Evolutionary conservation across 2,888 invertebrate genomes (phyloP).

Genomic region (Phaedon cochleariae): DNA sequence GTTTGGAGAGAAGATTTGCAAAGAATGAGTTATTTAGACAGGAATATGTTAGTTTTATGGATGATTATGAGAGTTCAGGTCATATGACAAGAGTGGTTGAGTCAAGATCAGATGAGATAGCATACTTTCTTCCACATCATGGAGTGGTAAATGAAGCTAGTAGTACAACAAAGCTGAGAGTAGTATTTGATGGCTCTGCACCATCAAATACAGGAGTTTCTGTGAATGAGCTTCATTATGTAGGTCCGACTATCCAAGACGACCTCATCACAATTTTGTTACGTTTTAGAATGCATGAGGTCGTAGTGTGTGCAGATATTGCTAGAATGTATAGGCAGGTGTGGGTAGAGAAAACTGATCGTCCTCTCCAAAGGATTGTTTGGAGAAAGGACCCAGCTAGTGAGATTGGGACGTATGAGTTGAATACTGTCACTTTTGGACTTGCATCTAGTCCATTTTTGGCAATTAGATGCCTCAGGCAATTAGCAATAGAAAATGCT

Average conservation of each 20-base stretch:
- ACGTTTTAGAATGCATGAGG: slow-evolving; percentile 8
- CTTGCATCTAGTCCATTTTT: slow-evolving; percentile 19
- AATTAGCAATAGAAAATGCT: slow-evolving; percentile 13
- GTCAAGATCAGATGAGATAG: background rate
- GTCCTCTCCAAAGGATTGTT: slow-evolving; percentile 19
- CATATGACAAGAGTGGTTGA: background rate
- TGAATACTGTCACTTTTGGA: slow-evolving; percentile 25
- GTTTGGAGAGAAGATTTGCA: background rate
- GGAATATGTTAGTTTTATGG: background rate
- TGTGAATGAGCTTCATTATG: slow-evolving; percentile 26
- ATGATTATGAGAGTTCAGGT: background rate
- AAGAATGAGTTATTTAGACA: background rate
- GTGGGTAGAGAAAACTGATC: slow-evolving; percentile 7
- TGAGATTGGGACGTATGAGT: slow-evolving; percentile 2
- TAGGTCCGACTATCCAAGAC: slow-evolving; percentile 17
- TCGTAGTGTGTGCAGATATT: slow-evolving; percentile 23
- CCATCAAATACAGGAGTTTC: slow-evolving; percentile 19
- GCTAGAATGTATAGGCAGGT: slow-evolving; percentile 23
- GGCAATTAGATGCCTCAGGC: slow-evolving; percentile 22
- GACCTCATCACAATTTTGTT: slow-evolving; percentile 10
- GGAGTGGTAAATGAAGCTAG: slow-evolving; percentile 30
- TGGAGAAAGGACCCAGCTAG: slow-evolving; percentile 17
- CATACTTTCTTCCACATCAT: slow-evolving; percentile 34
- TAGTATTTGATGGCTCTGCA: slow-evolving; percentile 24
- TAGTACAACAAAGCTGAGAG: slow-evolving; percentile 33